phyloP scores from a whole-genome alignment of 1,140 invertebrate genomes.

The Gonatopus flavifemur region DNA sequence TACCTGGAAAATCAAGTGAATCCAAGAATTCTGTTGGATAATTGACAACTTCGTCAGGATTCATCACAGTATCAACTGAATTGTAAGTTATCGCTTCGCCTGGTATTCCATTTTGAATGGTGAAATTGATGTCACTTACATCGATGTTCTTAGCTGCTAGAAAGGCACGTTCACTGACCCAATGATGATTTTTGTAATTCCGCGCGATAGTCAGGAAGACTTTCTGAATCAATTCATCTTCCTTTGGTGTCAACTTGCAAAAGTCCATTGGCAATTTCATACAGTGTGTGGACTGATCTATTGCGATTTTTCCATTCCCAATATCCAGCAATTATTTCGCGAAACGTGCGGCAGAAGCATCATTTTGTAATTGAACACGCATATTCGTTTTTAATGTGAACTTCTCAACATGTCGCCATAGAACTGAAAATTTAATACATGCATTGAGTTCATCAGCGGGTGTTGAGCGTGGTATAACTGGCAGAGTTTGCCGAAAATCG shows the following conservation, averaged over 20 bases:
- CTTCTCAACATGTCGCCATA: constrained; percentile 37
- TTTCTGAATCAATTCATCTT: constrained; percentile 41
- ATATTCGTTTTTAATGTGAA: constrained; percentile 25
- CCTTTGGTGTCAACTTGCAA: constrained; percentile 34
- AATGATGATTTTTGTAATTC: constrained; percentile 43
- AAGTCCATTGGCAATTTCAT: constrained; percentile 44
- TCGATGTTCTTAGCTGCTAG: constrained; percentile 31
- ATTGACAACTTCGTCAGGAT: constrained; percentile 41
- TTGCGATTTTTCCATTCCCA: constrained; percentile 49
- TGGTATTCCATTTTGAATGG: too few species aligned
- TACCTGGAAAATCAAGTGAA: constrained; percentile 43
- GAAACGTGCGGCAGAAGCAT: constrained; percentile 44
- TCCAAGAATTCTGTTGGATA: constrained; percentile 54
- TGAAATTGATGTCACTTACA: too few species aligned
- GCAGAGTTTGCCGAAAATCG: constrained; percentile 44
- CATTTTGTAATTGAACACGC: constrained; percentile 46
- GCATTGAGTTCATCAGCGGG: constrained; percentile 30
- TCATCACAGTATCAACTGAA: constrained; percentile 45
- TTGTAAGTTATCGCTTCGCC: constrained; percentile 38
- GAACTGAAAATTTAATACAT: constrained; percentile 44
- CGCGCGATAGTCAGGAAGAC: constrained; percentile 32
- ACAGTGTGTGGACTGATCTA: constrained; percentile 33
- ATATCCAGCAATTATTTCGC: constrained; percentile 41
- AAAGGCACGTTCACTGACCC: constrained; percentile 43
- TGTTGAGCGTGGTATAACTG: constrained; percentile 27